Percentiles rank a stretch among this genome's conserved stretches.
phyloP scores from a whole-genome alignment of 2,113 vertebrate genomes.

The Crypturellus undulatus region DNA sequence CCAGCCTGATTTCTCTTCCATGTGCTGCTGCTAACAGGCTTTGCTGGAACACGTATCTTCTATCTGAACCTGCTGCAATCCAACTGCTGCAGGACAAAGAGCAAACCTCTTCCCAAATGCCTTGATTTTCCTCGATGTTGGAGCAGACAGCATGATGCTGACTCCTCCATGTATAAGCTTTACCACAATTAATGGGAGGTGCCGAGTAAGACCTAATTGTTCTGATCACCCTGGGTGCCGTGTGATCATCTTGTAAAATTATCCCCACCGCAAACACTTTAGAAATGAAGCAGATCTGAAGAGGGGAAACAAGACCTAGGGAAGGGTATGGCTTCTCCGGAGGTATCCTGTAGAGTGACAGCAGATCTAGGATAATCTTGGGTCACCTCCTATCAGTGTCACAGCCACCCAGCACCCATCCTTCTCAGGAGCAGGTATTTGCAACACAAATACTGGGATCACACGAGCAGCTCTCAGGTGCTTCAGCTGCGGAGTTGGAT shows the following conservation, averaged over 20 bases:
- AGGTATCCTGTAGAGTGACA: not conserved
- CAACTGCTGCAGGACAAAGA: not conserved
- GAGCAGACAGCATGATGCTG: not conserved
- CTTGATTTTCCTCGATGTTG: not conserved
- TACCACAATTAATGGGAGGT: not conserved
- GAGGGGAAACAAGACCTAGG: not conserved
- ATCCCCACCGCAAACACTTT: not conserved
- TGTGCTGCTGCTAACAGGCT: not conserved
- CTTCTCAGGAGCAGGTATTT: not conserved
- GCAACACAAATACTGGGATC: not conserved
- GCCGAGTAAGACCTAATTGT: accelerated
- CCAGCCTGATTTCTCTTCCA: not conserved
- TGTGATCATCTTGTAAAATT: not conserved
- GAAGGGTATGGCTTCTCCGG: not conserved
- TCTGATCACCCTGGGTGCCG: not conserved
- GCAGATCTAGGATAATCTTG: not conserved
- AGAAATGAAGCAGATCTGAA: not conserved
- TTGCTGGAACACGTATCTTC: not conserved
- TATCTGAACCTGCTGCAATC: not conserved
- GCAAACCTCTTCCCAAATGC: not conserved
- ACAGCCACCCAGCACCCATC: not conserved
- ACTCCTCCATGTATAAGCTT: not conserved
- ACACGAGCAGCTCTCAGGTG: not conserved
- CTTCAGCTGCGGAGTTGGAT: not conserved
- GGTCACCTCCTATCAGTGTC: not conserved